Conservation (phyloP, 2,113 vertebrate species). For the Rhinopomastus cyanomelas region DNA sequence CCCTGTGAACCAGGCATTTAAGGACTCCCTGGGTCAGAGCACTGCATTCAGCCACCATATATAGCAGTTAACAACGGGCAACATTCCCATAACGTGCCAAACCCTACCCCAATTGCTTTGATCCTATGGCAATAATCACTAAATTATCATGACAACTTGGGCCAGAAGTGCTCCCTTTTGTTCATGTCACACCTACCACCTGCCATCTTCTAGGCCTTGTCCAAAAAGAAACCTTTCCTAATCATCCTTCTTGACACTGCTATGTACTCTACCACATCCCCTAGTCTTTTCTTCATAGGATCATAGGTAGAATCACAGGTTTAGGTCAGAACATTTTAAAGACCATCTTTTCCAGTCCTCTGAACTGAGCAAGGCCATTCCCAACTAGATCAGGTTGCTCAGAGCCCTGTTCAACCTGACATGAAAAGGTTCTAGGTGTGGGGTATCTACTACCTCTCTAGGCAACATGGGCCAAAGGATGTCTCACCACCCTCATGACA, state of each 20-base stretch:
- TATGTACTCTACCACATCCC: not conserved
- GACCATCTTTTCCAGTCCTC: not conserved
- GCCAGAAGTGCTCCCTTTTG: rapidly evolving
- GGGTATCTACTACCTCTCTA: not conserved
- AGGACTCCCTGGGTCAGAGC: not conserved
- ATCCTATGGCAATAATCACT: not conserved
- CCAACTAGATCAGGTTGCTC: not conserved
- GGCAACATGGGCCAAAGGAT: not conserved
- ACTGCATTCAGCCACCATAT: rapidly evolving
- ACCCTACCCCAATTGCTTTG: not conserved
- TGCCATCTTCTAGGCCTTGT: rapidly evolving
- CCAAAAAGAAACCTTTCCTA: not conserved
- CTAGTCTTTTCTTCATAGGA: not conserved
- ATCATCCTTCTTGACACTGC: rapidly evolving
- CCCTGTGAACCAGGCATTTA: not conserved
- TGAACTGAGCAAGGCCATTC: not conserved
- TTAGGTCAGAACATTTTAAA: not conserved
- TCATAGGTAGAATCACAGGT: not conserved
- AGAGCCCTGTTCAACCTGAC: not conserved
- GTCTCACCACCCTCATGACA: not conserved
- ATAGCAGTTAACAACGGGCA: not conserved
- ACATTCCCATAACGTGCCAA: not conserved
- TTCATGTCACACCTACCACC: rapidly evolving
- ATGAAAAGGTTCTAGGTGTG: not conserved
- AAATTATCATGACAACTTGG: rapidly evolving